Conservation (phyloP, 2,113 vertebrate species). For the Zapornia atra region DNA sequence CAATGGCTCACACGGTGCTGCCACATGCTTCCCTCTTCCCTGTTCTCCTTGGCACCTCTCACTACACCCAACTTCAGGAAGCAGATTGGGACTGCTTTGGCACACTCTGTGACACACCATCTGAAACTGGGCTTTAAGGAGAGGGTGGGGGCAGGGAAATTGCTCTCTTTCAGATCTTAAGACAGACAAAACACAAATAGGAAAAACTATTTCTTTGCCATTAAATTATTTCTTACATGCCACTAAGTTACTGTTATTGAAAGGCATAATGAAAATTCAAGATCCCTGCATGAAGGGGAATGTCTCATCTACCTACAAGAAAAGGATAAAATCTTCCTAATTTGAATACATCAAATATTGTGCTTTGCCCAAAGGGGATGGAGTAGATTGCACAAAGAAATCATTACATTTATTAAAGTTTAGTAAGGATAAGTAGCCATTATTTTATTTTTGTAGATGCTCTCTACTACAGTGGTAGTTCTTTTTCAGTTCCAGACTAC, state of each 20-base stretch:
- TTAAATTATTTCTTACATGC: neutral
- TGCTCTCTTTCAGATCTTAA: neutral
- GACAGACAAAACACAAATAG: neutral
- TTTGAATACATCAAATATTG: neutral
- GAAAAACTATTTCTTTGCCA: neutral
- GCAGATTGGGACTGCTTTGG: neutral
- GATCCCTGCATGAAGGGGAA: neutral
- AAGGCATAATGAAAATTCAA: neutral
- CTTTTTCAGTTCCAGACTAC: neutral
- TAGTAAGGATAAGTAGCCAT: neutral
- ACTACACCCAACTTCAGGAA: neutral
- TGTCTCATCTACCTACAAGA: neutral
- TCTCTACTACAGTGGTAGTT: neutral
- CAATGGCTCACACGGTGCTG: neutral
- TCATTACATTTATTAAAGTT: neutral
- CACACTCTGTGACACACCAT: neutral
- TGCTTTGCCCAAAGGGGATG: neutral
- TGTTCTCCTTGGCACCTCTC: neutral
- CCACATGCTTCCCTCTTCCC: neutral
- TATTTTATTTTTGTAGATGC: neutral
- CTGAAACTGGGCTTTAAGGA: neutral
- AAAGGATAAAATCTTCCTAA: neutral
- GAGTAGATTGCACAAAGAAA: neutral
- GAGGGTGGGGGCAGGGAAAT: neutral
- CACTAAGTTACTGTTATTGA: neutral